Conservation (phyloP, 2,113 vertebrate genomes). For the Brienomyrus longianalis region DNA sequence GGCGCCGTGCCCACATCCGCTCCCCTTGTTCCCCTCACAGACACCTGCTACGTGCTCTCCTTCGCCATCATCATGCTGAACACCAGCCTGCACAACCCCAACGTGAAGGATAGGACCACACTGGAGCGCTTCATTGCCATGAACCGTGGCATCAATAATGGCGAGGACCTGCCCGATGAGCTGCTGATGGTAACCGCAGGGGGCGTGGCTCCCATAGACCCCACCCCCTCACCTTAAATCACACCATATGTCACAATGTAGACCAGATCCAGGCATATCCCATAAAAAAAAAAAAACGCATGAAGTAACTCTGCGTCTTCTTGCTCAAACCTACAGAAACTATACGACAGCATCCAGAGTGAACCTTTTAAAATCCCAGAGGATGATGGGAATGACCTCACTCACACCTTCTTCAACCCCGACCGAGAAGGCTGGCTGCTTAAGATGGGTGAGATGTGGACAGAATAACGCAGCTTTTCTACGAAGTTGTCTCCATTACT, state of each 20-base stretch:
- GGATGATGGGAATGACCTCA: constrained; percentile 88
- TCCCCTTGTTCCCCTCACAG: constrained; percentile 47
- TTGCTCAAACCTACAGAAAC: constrained; percentile 50
- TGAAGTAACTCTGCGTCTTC: background rate
- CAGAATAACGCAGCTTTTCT: background rate
- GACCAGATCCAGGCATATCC: background rate
- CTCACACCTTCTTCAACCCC: constrained; percentile 89
- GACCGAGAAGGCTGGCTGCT: constrained; percentile 91
- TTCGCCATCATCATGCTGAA: constrained; percentile 96
- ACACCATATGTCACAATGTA: background rate
- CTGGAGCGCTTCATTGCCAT: constrained; percentile 82
- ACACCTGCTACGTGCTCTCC: constrained; percentile 91
- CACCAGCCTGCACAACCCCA: constrained; percentile 92
- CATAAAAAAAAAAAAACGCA: background rate
- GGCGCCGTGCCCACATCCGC: background rate
- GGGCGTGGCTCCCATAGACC: background rate
- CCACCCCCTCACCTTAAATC: background rate
- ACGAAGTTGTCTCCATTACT: background rate
- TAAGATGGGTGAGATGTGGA: constrained; percentile 72
- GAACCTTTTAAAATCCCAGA: constrained; percentile 92
- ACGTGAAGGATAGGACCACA: constrained; percentile 78
- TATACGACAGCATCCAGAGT: constrained; percentile 85
- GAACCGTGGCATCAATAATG: constrained; percentile 83
- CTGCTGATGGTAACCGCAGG: constrained; percentile 71
- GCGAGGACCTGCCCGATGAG: constrained; percentile 70